These are phyloP conservation scores for Hemithea aestivaria DNA, from an alignment of 2,888 invertebrate genomes.

Conservation along the genomic window DNA sequence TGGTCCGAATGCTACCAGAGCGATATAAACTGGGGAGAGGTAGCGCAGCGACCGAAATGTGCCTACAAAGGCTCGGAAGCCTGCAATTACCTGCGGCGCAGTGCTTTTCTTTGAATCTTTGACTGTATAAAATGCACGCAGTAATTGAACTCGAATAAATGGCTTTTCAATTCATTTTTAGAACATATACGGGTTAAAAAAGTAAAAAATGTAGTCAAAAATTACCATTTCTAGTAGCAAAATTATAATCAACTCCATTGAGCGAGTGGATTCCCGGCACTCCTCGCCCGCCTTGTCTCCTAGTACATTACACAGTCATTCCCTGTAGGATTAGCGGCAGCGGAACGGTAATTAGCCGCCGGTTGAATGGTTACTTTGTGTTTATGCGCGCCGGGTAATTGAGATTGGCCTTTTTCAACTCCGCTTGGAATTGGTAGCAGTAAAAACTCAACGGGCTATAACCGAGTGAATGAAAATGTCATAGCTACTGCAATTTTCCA, in stretches of 20 bases:
- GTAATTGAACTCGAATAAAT: background rate
- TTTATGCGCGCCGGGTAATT: conserved; percentile 53
- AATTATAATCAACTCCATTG: too few relatives aligned
- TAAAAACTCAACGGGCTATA: too few relatives aligned
- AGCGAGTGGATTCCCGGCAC: too few relatives aligned
- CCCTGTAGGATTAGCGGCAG: conserved; percentile 29
- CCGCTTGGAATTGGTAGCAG: conserved; percentile 8
- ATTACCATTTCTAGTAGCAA: too few relatives aligned
- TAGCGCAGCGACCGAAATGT: conserved; percentile 38
- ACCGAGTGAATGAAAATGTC: too few relatives aligned
- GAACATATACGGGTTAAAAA: too few relatives aligned
- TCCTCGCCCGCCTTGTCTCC: too few relatives aligned
- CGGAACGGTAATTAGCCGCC: conserved; percentile 51
- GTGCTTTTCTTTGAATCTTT: conserved; percentile 58
- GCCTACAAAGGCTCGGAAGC: conserved; percentile 36
- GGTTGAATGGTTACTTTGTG: conserved; percentile 49
- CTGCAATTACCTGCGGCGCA: conserved; percentile 52
- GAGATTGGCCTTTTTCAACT: conserved; percentile 33
- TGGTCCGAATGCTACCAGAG: conserved; percentile 40
- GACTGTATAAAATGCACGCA: background rate
- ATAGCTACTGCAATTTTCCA: too few relatives aligned
- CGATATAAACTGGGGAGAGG: conserved; percentile 43
- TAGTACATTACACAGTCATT: too few relatives aligned
- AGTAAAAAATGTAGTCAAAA: too few relatives aligned
- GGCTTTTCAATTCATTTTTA: too few relatives aligned